phyloP scores from a whole-genome alignment of 1,140 invertebrate species.

The Drosophila kanapiae region DNA sequence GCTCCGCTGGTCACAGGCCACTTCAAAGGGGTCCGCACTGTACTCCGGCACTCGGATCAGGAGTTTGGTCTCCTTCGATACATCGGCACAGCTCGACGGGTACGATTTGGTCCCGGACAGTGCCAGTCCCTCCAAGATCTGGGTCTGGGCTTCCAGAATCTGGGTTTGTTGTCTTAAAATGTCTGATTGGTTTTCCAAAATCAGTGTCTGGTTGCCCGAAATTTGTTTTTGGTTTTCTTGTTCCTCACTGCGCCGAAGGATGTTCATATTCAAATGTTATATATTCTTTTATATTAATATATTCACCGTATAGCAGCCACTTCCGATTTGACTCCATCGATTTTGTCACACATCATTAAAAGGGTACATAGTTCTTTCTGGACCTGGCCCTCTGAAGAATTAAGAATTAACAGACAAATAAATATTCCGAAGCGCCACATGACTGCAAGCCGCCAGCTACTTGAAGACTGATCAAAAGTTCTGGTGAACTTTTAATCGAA shows the following conservation, averaged over 20 bases:
- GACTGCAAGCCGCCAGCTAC: background rate
- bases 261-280: background rate
- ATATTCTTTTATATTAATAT: background rate
- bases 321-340: background rate
- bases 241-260: background rate
- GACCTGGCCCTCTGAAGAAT: background rate
- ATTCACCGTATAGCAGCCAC: background rate
- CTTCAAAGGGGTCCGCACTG: background rate
- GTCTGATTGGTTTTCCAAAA: background rate
- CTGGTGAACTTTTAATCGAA: background rate
- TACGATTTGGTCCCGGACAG: background rate
- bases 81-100: background rate
- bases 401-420: background rate
- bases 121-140: background rate
- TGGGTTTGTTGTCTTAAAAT: conserved; percentile 1
- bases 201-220: background rate
- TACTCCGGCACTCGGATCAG: too few relatives aligned
- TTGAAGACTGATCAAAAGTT: background rate
- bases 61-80: background rate
- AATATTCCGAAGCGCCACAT: conserved; percentile 2
- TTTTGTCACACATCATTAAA: background rate
- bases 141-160: background rate
- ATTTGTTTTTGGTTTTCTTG: background rate
- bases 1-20: background rate
- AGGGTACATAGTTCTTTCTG: background rate